phyloP scores from a whole-genome alignment of 2,797 vertebrate species.

The Bucorvus abyssinicus region DNA sequence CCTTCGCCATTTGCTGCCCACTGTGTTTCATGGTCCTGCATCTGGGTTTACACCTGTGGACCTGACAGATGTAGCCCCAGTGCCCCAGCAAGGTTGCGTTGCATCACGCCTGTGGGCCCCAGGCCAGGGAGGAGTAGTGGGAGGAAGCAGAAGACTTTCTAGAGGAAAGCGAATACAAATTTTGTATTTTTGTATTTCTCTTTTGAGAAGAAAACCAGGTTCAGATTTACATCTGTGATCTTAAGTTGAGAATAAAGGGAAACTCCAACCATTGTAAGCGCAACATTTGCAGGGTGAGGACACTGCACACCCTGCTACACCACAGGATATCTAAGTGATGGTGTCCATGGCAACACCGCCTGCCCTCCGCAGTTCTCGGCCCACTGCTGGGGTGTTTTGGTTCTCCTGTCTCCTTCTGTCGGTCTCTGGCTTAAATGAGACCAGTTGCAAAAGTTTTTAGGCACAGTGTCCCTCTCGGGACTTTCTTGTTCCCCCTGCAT shows the following conservation, averaged over 20 bases:
- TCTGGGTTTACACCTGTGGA: not conserved
- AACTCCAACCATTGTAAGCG: not conserved
- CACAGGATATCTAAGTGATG: not conserved
- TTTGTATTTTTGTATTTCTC: too few relatives aligned
- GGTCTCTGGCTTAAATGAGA: not conserved
- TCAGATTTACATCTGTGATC: not conserved
- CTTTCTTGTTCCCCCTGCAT: fast-evolving
- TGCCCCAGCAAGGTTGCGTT: not conserved
- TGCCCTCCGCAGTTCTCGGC: not conserved
- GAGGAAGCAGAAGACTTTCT: not conserved
- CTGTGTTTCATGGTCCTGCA: not conserved
- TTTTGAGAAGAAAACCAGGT: not conserved
- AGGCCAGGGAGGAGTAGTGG: not conserved
- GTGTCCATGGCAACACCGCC: not conserved
- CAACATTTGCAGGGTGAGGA: not conserved
- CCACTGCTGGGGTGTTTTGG: fast-evolving
- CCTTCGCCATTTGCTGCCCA: not conserved
- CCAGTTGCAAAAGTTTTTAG: not conserved
- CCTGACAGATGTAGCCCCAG: fast-evolving
- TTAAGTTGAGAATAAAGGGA: not conserved
- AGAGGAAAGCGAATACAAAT: conserved; percentile 18
- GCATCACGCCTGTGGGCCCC: not conserved
- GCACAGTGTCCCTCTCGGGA: fast-evolving
- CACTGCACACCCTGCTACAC: fast-evolving
- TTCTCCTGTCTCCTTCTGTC: not conserved